Evolutionary conservation across 2,797 vertebrate genomes (phyloP), one percentile per base, ranked within the genome.

Genomic region (Mareca penelope): DNA sequence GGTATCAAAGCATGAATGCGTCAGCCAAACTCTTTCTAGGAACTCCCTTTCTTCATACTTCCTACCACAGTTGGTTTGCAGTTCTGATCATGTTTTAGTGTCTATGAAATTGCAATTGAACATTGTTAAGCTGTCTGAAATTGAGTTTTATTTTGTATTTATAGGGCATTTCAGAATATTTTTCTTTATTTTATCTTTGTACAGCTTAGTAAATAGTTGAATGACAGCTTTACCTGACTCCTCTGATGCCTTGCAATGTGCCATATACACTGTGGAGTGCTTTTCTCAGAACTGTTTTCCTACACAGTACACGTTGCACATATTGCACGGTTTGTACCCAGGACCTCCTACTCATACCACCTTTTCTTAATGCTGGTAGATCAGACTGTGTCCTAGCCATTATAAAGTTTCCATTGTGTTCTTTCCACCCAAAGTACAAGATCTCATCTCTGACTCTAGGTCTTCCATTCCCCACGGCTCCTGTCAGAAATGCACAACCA

Each of bases 141-240:
- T 28, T 4, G 60, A 84, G 4, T 0, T 12, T 24, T 64, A 64
- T 42, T 64, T 80, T 80, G 23, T 60, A 67, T 88, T 80, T 52
- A 79, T 15, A 75, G 53, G 7, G 4, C 39, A 48, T 35, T 81
- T 71, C 13, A 55, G 55, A 79, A 61, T 37, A 26, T 39, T 88
- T 90, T 71, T 55, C 61, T 61, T 88, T 69, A 29, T 53, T 80
- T 86, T 65, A 6, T 52, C 57, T 75, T 90, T 88, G 48, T 84
- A 19, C 39, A 76, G 53, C 55, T 63, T 40, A 63, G 48, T 22
- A 67, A 35, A 35, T 31, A 6, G n/a, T 8, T 67, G 53, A 80
- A 71, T 35, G 48, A 15, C 37, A 90, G 53, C 53, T 57, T 69
- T 77, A 31, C 52, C 59, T 40, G 67, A 8, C 31, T 75, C 16